These are phyloP conservation scores for Loripinus fragilis DNA, from an alignment of 2,888 invertebrate species.

Conservation along the genomic window DNA sequence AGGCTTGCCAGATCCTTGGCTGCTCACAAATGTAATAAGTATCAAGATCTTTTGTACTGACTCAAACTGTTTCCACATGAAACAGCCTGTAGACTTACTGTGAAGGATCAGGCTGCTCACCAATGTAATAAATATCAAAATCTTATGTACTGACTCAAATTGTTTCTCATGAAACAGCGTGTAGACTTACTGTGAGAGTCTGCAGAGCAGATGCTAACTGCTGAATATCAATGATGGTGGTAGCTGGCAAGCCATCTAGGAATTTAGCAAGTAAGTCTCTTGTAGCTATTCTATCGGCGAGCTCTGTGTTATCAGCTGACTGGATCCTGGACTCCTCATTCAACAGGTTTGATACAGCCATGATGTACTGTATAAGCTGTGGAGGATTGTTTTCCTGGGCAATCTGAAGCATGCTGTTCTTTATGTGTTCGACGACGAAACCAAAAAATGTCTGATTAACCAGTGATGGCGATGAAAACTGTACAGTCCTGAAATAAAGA, in stretches of 20 bases:
- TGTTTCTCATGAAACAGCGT: too few relatives aligned
- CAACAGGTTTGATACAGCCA: constrained; percentile 65
- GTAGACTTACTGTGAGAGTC: constrained; percentile 66
- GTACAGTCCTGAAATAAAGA: constrained; percentile 58
- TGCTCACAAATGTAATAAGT: too few relatives aligned
- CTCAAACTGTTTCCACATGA: too few relatives aligned
- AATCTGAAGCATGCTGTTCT: constrained; percentile 52
- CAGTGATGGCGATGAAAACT: constrained; percentile 38
- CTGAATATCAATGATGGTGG: constrained; percentile 61
- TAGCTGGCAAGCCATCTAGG: constrained; percentile 58
- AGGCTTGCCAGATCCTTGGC: too few relatives aligned
- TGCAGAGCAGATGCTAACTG: constrained; percentile 67
- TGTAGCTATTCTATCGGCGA: constrained; percentile 56
- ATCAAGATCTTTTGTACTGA: too few relatives aligned
- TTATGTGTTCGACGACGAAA: constrained; percentile 56
- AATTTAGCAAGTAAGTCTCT: constrained; percentile 66
- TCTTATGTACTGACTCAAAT: too few relatives aligned
- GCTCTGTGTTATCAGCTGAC: constrained; percentile 30
- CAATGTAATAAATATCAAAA: too few relatives aligned
- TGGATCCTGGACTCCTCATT: constrained; percentile 66
- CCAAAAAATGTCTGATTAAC: constrained; percentile 48
- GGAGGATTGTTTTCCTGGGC: constrained; percentile 68
- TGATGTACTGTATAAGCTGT: constrained; percentile 68
- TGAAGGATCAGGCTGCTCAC: too few relatives aligned
- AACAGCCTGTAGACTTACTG: too few relatives aligned